Evolutionary conservation across 1,140 invertebrate species (phyloP).

Genomic region (Trichoplusia ni): DNA sequence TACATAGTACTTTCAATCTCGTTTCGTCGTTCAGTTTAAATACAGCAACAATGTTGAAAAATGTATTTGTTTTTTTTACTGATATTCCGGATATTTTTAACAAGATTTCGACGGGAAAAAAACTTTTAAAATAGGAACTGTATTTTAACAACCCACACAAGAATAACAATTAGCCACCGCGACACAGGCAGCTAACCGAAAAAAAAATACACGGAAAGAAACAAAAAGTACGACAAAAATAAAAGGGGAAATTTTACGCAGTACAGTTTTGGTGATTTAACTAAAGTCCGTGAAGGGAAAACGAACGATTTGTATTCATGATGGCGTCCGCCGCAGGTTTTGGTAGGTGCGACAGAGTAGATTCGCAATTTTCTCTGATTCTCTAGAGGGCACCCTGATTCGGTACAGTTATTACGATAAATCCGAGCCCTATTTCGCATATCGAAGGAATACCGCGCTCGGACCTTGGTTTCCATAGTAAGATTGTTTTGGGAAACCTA

Average conservation of each 20-base stretch:
- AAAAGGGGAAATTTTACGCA: constrained; percentile 21
- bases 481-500: not conserved
- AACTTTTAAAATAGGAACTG: too few relatives aligned
- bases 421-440: constrained; percentile 15
- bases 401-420: constrained; percentile 24
- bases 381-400: constrained; percentile 28
- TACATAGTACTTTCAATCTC: too few relatives aligned
- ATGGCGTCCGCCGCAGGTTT: constrained; percentile 20
- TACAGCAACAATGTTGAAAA: too few relatives aligned
- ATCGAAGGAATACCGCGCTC: constrained; percentile 4
- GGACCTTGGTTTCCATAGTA: not conserved
- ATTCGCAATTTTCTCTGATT: constrained; percentile 30
- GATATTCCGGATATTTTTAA: too few relatives aligned
- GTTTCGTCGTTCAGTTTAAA: too few relatives aligned
- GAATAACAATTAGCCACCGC: constrained; percentile 13
- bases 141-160: constrained; percentile 3
- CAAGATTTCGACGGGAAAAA: too few relatives aligned
- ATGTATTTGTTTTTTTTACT: too few relatives aligned
- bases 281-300: constrained; percentile 29
- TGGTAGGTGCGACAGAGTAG: constrained; percentile 28
- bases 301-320: constrained; percentile 39
- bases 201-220: constrained; percentile 11
- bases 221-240: constrained; percentile 14
- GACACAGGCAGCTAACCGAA: constrained; percentile 11
- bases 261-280: constrained; percentile 23